Conservation (phyloP, 2,888 invertebrate species). For the Drosophila tanythrix region DNA sequence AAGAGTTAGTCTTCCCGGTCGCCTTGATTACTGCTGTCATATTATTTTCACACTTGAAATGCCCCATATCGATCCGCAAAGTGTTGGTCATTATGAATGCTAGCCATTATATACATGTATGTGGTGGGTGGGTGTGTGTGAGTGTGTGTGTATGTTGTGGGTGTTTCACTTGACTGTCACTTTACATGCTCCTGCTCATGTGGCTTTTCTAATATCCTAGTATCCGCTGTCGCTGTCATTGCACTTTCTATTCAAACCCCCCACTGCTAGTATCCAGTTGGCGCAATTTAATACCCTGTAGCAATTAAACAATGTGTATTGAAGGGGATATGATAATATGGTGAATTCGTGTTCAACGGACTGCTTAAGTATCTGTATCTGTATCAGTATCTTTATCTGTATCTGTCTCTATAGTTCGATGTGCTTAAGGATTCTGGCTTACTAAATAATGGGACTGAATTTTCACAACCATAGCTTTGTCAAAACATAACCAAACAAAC, state of each 20-base stretch:
- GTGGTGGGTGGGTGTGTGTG: not conserved
- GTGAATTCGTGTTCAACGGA: not conserved
- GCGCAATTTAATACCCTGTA: constrained; percentile 23
- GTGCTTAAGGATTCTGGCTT: not conserved
- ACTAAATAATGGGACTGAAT: too few relatives aligned
- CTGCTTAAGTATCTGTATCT: not conserved
- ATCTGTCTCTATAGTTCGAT: not conserved
- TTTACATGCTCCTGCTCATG: constrained; percentile 58
- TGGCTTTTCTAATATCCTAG: constrained; percentile 67
- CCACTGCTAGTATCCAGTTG: constrained; percentile 8
- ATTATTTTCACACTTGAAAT: constrained; percentile 79
- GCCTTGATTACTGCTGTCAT: constrained; percentile 75
- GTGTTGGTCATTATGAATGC: constrained; percentile 64
- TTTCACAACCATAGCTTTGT: not conserved
- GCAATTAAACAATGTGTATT: not conserved
- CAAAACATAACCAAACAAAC: not conserved
- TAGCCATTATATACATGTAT: constrained; percentile 45
- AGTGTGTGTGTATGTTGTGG: not conserved
- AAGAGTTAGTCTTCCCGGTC: constrained; percentile 23
- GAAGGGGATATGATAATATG: not conserved
- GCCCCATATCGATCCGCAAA: constrained; percentile 56
- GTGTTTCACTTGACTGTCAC: constrained; percentile 66
- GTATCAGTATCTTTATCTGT: not conserved
- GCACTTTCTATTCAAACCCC: constrained; percentile 22
- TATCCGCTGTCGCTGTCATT: constrained; percentile 32